A percentile compares a stretch with the other conserved stretches of the same genome.
phyloP scores from a whole-genome alignment of 2,797 vertebrate genomes.

The Rhinichthys osculus region DNA sequence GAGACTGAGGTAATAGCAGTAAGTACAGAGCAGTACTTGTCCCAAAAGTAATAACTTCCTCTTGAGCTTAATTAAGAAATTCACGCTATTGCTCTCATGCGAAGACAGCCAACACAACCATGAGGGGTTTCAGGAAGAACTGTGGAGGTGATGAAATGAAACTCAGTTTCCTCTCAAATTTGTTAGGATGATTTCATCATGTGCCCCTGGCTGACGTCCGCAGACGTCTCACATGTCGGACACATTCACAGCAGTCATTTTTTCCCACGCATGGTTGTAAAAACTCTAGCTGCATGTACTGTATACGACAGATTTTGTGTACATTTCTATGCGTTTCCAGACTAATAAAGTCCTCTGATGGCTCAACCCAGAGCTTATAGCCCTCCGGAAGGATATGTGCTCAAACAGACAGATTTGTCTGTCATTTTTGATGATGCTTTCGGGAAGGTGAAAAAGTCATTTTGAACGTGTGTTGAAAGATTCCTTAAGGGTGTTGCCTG shows the following conservation, averaged over 20 bases:
- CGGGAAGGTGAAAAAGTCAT: constrained; percentile 36
- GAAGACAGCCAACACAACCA: constrained; percentile 28
- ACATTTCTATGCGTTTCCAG: neutral
- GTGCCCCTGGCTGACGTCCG: neutral
- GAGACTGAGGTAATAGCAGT: constrained; percentile 60
- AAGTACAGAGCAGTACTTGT: constrained; percentile 68
- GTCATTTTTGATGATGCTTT: constrained; percentile 36
- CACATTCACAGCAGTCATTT: constrained; percentile 11
- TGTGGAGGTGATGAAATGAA: constrained; percentile 24
- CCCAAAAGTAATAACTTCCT: constrained; percentile 74
- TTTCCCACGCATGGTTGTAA: neutral
- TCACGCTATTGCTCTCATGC: constrained; percentile 62
- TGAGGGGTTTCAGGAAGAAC: constrained; percentile 23
- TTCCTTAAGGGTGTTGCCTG: constrained; percentile 23
- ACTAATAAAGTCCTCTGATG: neutral
- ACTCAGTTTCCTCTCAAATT: neutral
- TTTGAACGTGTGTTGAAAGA: constrained; percentile 14
- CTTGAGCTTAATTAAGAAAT: constrained; percentile 73
- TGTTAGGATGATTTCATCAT: constrained; percentile 24
- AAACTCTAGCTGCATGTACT: neutral
- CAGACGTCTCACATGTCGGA: neutral
- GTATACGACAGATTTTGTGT: neutral
- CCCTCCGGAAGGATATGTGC: constrained; percentile 19
- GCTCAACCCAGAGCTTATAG: constrained; percentile 18
- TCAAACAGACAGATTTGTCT: constrained; percentile 32